Evolutionary conservation across 2,888 invertebrate genomes (phyloP).

Genomic region (Xylota segnis): DNA sequence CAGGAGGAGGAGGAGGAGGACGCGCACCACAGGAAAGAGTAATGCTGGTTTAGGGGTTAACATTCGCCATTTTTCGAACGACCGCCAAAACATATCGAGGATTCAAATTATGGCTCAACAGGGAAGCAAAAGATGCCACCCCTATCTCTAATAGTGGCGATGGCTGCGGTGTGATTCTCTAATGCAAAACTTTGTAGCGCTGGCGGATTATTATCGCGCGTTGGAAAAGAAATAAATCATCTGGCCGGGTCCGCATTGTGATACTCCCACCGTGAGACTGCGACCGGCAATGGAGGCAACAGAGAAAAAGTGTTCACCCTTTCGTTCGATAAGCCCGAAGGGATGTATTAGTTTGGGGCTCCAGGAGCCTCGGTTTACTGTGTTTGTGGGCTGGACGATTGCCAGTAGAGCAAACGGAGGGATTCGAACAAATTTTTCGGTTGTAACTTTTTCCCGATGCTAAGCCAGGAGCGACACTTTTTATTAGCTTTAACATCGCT

Average conservation of each 20-base stretch:
- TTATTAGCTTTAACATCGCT: constrained; percentile 76
- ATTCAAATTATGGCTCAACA: constrained; percentile 75
- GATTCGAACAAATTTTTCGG: constrained; percentile 73
- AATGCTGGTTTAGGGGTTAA: constrained; percentile 57
- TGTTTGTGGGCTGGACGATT: constrained; percentile 73
- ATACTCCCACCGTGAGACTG: constrained; percentile 16
- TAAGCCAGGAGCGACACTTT: constrained; percentile 76
- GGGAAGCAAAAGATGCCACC: constrained; percentile 43
- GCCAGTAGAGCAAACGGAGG: constrained; percentile 61
- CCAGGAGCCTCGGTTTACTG: constrained; percentile 43
- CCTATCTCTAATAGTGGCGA: constrained; percentile 51
- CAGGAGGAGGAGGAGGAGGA: constrained; percentile 15
- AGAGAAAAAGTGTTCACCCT: constrained; percentile 64
- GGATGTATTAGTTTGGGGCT: constrained; percentile 61
- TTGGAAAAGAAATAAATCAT: constrained; percentile 74
- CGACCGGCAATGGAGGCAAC: constrained; percentile 3
- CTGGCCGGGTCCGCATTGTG: constrained; percentile 61
- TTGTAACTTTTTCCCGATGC: constrained; percentile 74
- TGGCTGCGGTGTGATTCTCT: constrained; percentile 56
- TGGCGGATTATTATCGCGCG: constrained; percentile 72
- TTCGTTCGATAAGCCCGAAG: constrained; percentile 75
- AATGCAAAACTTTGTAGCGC: constrained; percentile 75
- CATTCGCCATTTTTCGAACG: constrained; percentile 68
- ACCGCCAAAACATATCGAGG: constrained; percentile 72
- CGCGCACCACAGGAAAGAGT: constrained; percentile 48